Conservation (phyloP, 2,888 invertebrate genomes). For the Drosophila recens region DNA sequence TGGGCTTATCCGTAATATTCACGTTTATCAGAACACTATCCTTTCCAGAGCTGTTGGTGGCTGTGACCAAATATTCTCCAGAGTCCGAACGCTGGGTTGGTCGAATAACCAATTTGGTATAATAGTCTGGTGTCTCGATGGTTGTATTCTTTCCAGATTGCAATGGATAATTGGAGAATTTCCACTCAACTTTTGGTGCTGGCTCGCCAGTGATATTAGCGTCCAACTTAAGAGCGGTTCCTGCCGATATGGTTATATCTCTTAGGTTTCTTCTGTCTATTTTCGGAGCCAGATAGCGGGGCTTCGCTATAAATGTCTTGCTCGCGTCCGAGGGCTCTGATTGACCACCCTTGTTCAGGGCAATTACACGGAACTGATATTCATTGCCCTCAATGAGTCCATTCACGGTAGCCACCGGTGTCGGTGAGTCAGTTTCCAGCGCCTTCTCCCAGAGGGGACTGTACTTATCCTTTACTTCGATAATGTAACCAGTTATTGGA, state of each 20-base stretch:
- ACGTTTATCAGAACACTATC: constrained; percentile 93
- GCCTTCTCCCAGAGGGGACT: constrained; percentile 97
- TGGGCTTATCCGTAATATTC: constrained; percentile 94
- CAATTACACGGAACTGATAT: constrained; percentile 98
- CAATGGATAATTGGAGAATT: constrained; percentile 92
- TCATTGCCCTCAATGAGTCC: constrained; percentile 97
- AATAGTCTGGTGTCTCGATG: constrained; percentile 94
- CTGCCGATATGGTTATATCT: constrained; percentile 95
- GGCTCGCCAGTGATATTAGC: constrained; percentile 98
- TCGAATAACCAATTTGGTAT: constrained; percentile 93
- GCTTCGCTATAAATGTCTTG: constrained; percentile 94
- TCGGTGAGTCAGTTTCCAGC: constrained; percentile 91
- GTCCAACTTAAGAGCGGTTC: constrained; percentile 96
- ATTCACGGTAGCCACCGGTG: constrained; percentile 92
- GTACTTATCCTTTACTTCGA: constrained; percentile 97
- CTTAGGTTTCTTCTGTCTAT: constrained; percentile 97
- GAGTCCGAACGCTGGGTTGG: constrained; percentile 93
- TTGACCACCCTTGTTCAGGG: constrained; percentile 97
- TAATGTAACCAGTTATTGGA: constrained; percentile 96
- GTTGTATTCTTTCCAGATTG: constrained; percentile 89
- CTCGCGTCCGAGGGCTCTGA: constrained; percentile 96
- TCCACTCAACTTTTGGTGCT: constrained; percentile 97
- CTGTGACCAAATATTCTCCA: constrained; percentile 94
- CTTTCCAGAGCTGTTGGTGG: constrained; percentile 94
- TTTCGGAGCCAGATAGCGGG: constrained; percentile 96